These are phyloP conservation scores for Gallinago paraguaiae DNA, from an alignment of 2,113 vertebrate genomes.

Conservation along the genomic window DNA sequence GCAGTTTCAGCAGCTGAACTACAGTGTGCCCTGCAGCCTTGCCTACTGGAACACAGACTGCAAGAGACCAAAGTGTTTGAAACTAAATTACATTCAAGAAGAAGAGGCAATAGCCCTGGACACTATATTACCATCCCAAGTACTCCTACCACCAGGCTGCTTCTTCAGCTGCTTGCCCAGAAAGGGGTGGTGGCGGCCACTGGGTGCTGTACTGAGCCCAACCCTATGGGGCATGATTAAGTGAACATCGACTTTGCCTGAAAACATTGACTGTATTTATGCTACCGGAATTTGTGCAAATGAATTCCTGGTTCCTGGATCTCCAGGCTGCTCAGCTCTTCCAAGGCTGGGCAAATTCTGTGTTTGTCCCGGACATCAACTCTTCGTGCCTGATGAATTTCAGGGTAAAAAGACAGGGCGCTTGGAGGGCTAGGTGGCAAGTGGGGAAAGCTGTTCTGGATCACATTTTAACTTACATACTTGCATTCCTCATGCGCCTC, in stretches of 20 bases:
- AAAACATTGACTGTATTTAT: not conserved
- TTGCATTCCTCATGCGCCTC: not conserved
- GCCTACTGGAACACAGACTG: not conserved
- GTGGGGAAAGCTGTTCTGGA: not conserved
- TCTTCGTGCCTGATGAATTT: not conserved
- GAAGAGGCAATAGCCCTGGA: not conserved
- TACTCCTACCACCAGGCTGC: not conserved
- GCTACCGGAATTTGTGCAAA: not conserved
- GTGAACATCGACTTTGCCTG: not conserved
- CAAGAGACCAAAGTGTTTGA: not conserved
- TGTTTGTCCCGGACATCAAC: not conserved
- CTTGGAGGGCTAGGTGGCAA: not conserved
- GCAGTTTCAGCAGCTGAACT: not conserved
- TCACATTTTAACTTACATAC: not conserved
- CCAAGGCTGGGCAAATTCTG: not conserved
- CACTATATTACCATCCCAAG: not conserved
- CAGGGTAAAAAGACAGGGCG: not conserved
- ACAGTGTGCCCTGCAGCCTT: not conserved
- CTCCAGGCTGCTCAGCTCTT: not conserved
- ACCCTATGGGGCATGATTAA: fast-evolving
- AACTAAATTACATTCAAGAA: not conserved
- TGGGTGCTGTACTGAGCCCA: fast-evolving
- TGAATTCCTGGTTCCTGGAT: not conserved
- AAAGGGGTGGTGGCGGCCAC: not conserved
- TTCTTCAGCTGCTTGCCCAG: not conserved